phyloP scores from a whole-genome alignment of 2,113 vertebrate species.

The Macaca mulatta region DNA sequence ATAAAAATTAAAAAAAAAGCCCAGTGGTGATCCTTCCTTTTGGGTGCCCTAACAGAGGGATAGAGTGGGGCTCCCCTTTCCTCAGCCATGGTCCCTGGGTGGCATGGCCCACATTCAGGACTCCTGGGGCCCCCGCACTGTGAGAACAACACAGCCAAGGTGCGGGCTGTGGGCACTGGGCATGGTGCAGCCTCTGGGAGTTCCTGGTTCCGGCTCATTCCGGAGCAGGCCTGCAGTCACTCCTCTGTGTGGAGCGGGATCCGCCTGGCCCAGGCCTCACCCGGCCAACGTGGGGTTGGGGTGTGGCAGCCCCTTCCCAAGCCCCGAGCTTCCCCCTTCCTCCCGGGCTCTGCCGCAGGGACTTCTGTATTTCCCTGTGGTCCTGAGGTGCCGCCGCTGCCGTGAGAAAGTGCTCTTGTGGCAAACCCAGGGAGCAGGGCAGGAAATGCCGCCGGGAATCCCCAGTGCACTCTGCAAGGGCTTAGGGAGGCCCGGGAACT shows the following conservation, averaged over 20 bases:
- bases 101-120: no score
- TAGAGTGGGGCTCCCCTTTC: no score
- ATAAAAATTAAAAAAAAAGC: no score
- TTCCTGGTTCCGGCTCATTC: neutral
- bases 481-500: no score
- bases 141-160: neutral
- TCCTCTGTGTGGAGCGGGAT: no score
- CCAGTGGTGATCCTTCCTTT: no score
- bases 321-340: slow-evolving; percentile 2
- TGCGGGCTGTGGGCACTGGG: neutral
- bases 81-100: no score
- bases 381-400: neutral
- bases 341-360: neutral
- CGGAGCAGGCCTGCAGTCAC: neutral
- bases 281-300: neutral
- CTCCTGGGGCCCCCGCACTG: no score
- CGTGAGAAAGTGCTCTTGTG: neutral
- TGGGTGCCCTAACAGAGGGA: no score
- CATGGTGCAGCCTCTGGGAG: neutral
- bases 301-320: neutral
- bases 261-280: neutral
- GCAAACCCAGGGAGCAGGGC: neutral
- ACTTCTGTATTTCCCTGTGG: slow-evolving; percentile 29
- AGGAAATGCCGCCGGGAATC: neutral
- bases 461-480: neutral